A percentile compares a stretch with the other conserved stretches of the same genome.
These are phyloP conservation scores for Paguma larvata DNA, from an alignment of 2,797 vertebrate genomes.

Conservation along the genomic window DNA sequence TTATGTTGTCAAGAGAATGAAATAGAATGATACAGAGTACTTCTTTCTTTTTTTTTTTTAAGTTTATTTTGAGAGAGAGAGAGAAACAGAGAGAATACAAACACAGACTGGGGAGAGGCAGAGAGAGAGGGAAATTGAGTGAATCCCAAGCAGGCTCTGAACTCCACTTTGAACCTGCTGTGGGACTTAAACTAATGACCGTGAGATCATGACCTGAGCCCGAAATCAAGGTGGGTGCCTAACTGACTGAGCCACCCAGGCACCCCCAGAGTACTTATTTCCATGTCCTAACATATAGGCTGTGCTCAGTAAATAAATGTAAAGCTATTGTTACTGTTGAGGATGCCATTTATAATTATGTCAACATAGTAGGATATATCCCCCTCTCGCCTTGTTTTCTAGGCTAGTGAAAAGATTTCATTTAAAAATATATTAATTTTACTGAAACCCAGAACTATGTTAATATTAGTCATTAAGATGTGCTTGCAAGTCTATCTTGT, in stretches of 20 bases:
- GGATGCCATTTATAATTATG: not conserved
- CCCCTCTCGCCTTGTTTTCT: not conserved
- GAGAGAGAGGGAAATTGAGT: no score
- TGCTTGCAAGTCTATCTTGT: not conserved
- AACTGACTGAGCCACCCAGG: no score
- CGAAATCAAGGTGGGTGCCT: no score
- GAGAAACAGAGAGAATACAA: no score
- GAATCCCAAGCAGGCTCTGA: no score
- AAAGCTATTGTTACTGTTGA: not conserved
- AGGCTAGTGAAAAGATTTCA: conserved; percentile 31
- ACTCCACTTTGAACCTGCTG: no score
- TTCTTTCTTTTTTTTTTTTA: not conserved
- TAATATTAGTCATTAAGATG: not conserved
- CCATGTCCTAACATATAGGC: not conserved
- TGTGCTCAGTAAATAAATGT: not conserved
- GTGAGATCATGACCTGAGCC: no score
- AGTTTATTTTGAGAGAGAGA: no score
- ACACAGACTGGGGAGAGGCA: no score
- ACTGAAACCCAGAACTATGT: not conserved
- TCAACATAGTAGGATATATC: no score
- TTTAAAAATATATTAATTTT: conserved; percentile 38
- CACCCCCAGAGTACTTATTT: not conserved
- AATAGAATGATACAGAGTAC: not conserved
- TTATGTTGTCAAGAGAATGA: conserved; percentile 55
- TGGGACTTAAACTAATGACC: no score